Evolutionary conservation across 1,140 invertebrate genomes (phyloP), one percentile per base, ranked within the genome.

Genomic region (Diorhabda elongata): DNA sequence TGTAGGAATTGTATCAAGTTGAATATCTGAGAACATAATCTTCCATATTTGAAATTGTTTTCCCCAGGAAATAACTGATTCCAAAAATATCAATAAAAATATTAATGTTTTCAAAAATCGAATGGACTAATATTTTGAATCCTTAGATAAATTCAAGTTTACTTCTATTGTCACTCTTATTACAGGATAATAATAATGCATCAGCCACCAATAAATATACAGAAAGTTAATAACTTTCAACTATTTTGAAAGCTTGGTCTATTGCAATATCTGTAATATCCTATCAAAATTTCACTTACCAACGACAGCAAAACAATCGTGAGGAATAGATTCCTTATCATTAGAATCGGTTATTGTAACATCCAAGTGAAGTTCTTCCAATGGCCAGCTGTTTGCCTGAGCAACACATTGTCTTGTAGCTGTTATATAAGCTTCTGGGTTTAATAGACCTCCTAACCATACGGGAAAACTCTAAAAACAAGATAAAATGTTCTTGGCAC

Each of bases 351-450:
- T 83, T 62, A 85, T 85, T 6, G 82, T 87, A n/a, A 94, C 93
- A 80, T 98, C 93, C 61, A 99, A 84, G 60, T 93, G 88, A 0
- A 99, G 85, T 83, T 99, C 97, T 83, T 99, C 98, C 5, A 99
- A 84, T 0, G 98, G 91, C 92, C 92, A 94, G 71, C 91, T 92
- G 74, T 94, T 94, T 1, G 91, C 92, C 83, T 98, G 96, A 1
- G 97, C 96, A 43, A 98, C 95, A 79, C 95, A 98, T 77, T 98
- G 97, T 42, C 98, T 87, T 2, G 97, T 99, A 8, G 98, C 98
- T 0, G 98, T 99, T 62, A 99, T 96, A 80, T 98, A 99, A 5
- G 98, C 98, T 82, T 99, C 98, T 0, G 98, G 96, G 82, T 98
- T 98, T 72, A 99, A 90, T 57, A 99, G 83, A 3, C 97, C 97